Conservation (phyloP, 2,797 vertebrate genomes). For the Siniperca undulata region DNA sequence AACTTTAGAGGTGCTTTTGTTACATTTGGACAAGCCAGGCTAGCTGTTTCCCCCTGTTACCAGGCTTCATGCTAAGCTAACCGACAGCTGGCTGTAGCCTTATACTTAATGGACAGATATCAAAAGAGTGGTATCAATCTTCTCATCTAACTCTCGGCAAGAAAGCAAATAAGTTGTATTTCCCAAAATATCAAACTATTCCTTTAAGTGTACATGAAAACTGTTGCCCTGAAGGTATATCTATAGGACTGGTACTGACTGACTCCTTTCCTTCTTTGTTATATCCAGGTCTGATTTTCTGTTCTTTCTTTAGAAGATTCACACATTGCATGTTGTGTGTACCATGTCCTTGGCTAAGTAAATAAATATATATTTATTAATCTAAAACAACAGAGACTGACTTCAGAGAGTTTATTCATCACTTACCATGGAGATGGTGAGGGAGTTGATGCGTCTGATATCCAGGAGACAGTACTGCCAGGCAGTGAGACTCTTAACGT, state of each 20-base stretch:
- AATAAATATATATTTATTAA: background rate
- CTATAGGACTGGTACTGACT: no score
- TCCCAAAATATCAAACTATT: no score
- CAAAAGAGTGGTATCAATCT: no score
- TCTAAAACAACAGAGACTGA: background rate
- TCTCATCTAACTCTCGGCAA: no score
- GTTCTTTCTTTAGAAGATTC: no score
- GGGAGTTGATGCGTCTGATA: slow-evolving; percentile 88
- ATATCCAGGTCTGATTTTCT: no score
- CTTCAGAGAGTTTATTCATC: background rate
- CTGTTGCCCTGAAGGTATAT: no score
- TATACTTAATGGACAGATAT: background rate
- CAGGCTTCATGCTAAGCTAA: background rate
- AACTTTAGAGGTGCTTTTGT: background rate
- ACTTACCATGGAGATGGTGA: slow-evolving; percentile 90
- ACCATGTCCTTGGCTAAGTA: background rate
- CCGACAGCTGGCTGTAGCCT: background rate
- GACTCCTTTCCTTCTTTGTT: no score
- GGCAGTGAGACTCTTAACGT: slow-evolving; percentile 94
- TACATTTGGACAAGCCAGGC: background rate
- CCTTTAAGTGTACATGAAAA: no score
- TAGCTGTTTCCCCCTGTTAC: background rate
- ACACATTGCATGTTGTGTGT: background rate
- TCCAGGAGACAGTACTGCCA: slow-evolving; percentile 96
- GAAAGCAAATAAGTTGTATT: no score